A percentile compares a stretch with the other conserved stretches of the same genome.
Conservation (phyloP, 2,888 invertebrate genomes). For the Pheosia tremula region DNA sequence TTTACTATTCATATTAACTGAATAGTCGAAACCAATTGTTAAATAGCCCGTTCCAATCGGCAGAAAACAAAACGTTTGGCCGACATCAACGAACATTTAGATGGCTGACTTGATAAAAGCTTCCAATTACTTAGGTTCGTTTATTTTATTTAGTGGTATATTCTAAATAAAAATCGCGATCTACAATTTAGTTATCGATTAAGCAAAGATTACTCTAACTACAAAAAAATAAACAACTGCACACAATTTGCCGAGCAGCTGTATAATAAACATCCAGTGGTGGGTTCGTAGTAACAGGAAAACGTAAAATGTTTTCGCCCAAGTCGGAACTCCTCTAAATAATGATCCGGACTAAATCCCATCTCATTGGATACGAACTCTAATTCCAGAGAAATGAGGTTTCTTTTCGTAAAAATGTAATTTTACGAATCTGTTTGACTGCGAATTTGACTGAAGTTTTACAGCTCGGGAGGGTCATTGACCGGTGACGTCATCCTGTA, state of each 20-base stretch:
- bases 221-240: constrained; percentile 2
- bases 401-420: constrained; percentile 28
- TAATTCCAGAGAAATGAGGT: constrained; percentile 30
- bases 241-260: constrained; percentile 22
- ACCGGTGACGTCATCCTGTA: constrained; percentile 67
- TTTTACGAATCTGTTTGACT: constrained; percentile 53
- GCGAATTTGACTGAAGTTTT: constrained; percentile 73
- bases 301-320: constrained; percentile 40
- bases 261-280: constrained; percentile 41
- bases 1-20: too few relatives aligned
- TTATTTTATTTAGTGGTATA: not conserved
- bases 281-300: constrained; percentile 51
- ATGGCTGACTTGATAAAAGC: too few relatives aligned
- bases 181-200: not conserved
- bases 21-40: too few relatives aligned
- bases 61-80: too few relatives aligned
- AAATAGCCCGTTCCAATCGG: constrained; percentile 35
- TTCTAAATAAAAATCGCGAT: too few relatives aligned
- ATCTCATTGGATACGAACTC: constrained; percentile 29
- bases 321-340: constrained; percentile 36
- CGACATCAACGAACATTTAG: too few relatives aligned
- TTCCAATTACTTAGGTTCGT: not conserved
- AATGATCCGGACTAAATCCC: constrained; percentile 22
- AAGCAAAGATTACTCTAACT: not conserved
- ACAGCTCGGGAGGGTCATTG: constrained; percentile 60